These are phyloP conservation scores for Ammodytes marinus DNA, from an alignment of 2,113 vertebrate genomes.

Conservation along the genomic window DNA sequence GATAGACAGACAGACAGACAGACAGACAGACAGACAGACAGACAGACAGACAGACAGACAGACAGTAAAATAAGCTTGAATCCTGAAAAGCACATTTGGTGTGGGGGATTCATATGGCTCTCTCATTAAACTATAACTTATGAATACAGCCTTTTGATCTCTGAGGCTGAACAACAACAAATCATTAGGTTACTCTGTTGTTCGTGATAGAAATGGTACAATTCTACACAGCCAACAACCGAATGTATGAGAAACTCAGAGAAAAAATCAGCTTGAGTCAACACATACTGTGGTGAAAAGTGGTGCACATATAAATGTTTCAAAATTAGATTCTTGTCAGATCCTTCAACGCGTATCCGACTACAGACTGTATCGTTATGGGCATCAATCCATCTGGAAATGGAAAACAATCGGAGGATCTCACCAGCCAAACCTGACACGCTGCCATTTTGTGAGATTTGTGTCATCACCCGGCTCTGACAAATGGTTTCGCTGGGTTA, in stretches of 20 bases:
- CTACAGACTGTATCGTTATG: neutral
- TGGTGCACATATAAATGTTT: neutral
- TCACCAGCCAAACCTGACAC: constrained; percentile 4
- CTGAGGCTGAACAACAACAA: constrained; percentile 35
- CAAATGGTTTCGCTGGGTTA: constrained; percentile 25
- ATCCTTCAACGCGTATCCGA: neutral
- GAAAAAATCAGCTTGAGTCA: neutral
- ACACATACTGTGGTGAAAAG: neutral
- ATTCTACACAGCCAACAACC: constrained; percentile 13
- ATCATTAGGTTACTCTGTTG: constrained; percentile 24
- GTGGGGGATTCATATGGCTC: constrained; percentile 7
- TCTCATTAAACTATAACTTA: constrained; percentile 32
- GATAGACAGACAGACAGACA: neutral
- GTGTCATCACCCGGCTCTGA: constrained; percentile 35
- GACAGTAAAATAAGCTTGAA: constrained; percentile 13
- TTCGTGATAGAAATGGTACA: constrained; percentile 7
- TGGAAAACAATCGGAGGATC: neutral
- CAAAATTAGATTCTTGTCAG: neutral
- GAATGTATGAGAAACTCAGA: constrained; percentile 14
- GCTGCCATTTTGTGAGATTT: constrained; percentile 40
- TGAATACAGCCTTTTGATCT: constrained; percentile 45
- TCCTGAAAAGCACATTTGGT: constrained; percentile 25
- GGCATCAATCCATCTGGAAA: constrained; percentile 14
- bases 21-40: too few relatives aligned
- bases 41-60: neutral